A percentile compares a stretch with the other conserved stretches of the same genome.
Conservation (phyloP, 35 echinoderm and acorn worm genomes). For the Chiridota heheva region DNA sequence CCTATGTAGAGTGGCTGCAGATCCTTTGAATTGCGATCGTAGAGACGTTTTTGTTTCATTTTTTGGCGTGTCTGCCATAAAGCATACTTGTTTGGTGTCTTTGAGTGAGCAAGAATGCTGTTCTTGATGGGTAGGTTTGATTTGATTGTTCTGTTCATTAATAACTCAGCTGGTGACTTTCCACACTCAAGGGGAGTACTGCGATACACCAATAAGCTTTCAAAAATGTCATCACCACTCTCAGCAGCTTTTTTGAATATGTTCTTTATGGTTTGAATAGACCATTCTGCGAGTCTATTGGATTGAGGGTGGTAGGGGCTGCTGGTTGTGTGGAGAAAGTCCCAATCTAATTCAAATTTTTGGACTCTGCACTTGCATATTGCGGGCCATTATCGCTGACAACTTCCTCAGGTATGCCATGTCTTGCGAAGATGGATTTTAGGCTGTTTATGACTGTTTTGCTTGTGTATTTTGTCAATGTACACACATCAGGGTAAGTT, state of each 20-base stretch:
- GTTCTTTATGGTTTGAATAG: slow-evolving; percentile 21
- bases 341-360: neutral
- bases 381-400: slow-evolving; percentile 25
- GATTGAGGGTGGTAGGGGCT: slow-evolving; percentile 12
- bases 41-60: too few species aligned
- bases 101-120: too few species aligned
- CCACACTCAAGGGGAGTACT: slow-evolving; percentile 13
- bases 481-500: slow-evolving; percentile 26
- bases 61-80: too few species aligned
- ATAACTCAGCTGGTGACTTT: too few species aligned
- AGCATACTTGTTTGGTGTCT: too few species aligned
- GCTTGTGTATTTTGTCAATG: neutral
- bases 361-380: neutral
- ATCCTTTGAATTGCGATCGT: too few species aligned
- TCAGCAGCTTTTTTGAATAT: slow-evolving; percentile 13
- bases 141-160: too few species aligned
- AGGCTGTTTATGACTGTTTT: neutral
- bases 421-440: slow-evolving; percentile 23
- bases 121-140: too few species aligned
- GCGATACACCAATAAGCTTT: slow-evolving; percentile 1
- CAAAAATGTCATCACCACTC: slow-evolving; percentile 2
- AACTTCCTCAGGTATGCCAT: slow-evolving; percentile 22
- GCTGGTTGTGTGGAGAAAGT: neutral
- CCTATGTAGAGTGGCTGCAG: too few species aligned
- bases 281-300: slow-evolving; percentile 29